Evolutionary conservation across 2,888 invertebrate genomes (phyloP), one percentile per base, ranked within the genome.

Genomic region (Epinotia brunnichana): DNA sequence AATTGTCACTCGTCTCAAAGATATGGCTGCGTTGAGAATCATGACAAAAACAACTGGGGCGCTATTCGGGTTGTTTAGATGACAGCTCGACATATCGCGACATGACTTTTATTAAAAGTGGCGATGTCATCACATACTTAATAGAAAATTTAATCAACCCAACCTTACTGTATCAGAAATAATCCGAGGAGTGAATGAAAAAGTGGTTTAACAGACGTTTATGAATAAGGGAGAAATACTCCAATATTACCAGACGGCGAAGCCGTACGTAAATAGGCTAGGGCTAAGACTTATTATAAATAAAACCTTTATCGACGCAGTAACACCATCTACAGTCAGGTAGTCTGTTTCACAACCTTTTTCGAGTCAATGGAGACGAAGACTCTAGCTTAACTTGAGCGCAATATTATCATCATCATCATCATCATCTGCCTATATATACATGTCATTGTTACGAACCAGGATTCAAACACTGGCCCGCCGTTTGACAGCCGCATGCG

Each of bases 201-300:
- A n/a, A 15, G n/a, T n/a, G 44, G 44, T 48, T n/a, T n/a, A n/a
- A 48, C 44, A 2, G 5, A 48, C 44, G 44, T 44, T 15, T 44
- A 44, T 44, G 3, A 44, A 44, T 15, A 44, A 15, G 44, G 44
- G 15, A 5, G 4, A 15, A 15, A 44, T 44, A 44, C 15, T 44
- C 15, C 48, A n/a, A 48, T 48, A 48, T n/a, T n/a, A 7, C 48
- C 48, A 48, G 48, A 48, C 48, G n/a, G 5, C 48, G 48, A 54
- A 21, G 13, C 54, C 29, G 57, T 57, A 57, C 57, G 29, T 15
- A 57, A n/a, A 57, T 57, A 57, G 56, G 54, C 19, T 54, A 57
- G n/a, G n/a, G n/a, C n/a, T n/a, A n/a, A n/a, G 29, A 57, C 24
- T 57, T 29, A 57, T 29, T 29, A 29, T 57, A 57, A 29, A 57